A percentile compares a stretch with the other conserved stretches of the same genome.
Conservation (phyloP, 1,140 invertebrate genomes). For the Anastatus disparis region DNA sequence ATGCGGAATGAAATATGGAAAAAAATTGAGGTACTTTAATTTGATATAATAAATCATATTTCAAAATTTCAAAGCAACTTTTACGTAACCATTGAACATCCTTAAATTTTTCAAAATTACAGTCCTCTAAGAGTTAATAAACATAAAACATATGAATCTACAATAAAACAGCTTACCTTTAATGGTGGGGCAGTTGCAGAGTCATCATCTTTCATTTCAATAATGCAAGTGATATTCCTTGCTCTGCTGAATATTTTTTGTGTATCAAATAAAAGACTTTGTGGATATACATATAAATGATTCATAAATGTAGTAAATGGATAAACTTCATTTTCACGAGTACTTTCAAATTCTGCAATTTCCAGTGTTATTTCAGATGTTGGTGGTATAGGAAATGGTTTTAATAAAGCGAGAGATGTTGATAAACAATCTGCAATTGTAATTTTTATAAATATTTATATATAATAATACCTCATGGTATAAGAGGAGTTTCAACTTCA, state of each 20-base stretch:
- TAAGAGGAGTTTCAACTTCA: constrained; percentile 7
- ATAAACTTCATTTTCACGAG: constrained; percentile 76
- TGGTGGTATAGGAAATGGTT: constrained; percentile 84
- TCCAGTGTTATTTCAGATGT: constrained; percentile 79
- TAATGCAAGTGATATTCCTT: constrained; percentile 88
- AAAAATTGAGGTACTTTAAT: no score
- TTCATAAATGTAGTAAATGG: constrained; percentile 86
- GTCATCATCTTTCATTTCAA: constrained; percentile 87
- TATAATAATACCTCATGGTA: no score
- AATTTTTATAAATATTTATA: neutral
- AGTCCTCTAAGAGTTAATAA: no score
- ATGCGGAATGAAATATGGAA: no score
- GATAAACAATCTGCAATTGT: constrained; percentile 81
- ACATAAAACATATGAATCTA: neutral
- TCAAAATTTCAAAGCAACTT: no score
- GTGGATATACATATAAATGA: constrained; percentile 91
- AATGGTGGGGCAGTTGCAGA: constrained; percentile 75
- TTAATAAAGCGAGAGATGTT: constrained; percentile 80
- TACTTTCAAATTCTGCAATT: constrained; percentile 82
- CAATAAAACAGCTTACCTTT: constrained; percentile 66
- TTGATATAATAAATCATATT: no score
- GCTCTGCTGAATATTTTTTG: constrained; percentile 90
- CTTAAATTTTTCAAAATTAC: no score
- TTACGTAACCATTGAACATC: no score
- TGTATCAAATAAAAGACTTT: constrained; percentile 87